Base-by-base conservation (phyloP, 1,140 invertebrate genomes). In the Papilio helenus region DNA sequence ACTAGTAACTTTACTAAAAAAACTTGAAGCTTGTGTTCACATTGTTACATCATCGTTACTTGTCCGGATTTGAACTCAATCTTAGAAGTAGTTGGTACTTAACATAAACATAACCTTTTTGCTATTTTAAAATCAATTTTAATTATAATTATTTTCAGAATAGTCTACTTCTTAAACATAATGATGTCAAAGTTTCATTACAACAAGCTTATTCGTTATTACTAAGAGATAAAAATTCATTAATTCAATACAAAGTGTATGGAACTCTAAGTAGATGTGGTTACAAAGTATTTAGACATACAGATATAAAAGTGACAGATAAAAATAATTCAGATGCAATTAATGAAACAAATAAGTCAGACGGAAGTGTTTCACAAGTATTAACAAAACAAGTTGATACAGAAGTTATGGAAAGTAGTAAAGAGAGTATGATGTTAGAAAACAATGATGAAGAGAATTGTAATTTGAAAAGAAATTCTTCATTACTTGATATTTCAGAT, bases 201-300 rank as follows among this genome's bases (percentile, higher is more conserved):
- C 96, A 97, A 89, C 95, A 96, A 92, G 95, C 95, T 5, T 96
- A 96, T 83, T 88, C 91, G 74, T 87, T 96, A 81, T 87, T 96
- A 23, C 89, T 96, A 12, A 86, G 89, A 79, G 90, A 93, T 65
- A 89, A 90, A 68, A 90, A 95, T 42, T 91, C 94, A 29, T 80
- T 96, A 16, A 87, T 94, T 16, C 95, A 96, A 87, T 97, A 96
- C 82, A 95, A 95, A 92, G 96, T 96, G 3, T 97, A 96, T 89
- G 94, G 95, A 77, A 95, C 96, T 71, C 90, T 96, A n/a, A 93
- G 95, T 72, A 95, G 95, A 83, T 86, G 95, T 61, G 96, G 96
- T 1, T 96, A 96, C 73, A 91, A 89, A 87, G 85, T 95, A 12
- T 89, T 91, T 76, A 89, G 89, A 86, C 89, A 94, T 81, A 82